Evolutionary conservation across 2,888 invertebrate genomes (phyloP), one percentile per base, ranked within the genome.

Genomic region (Idaea aversata): DNA sequence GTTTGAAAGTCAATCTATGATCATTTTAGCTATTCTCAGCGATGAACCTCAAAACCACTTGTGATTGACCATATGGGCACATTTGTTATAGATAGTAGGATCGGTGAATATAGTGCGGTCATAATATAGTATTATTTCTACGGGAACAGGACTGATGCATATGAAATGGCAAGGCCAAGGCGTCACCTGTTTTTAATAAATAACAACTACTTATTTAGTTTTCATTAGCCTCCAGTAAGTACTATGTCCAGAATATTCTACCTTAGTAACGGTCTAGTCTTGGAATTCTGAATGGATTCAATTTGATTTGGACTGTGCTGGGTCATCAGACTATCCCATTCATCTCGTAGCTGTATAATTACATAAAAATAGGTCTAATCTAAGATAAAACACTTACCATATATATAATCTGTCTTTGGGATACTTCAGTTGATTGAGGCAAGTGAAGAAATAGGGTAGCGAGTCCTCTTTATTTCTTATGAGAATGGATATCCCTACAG

Each of bases 391-490:
- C 59, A 81, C 95, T 95, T 93, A 98, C 98, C 98, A 97, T 63
- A 98, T 84, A 38, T 96, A 94, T 63, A 99, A 95, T 65, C 98
- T 94, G 67, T 97, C 93, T 86, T 98, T 99, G 0, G 99, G 98
- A 90, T 99, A 99, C 74, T 97, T 95, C 65, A 97, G 88, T 62
- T 94, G 94, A 78, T 97, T 95, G 67, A 99, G 86, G 77, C 95
- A 94, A 36, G 96, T 96, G 65, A 99, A 90, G 85, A 98, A 97
- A 87, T 97, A 97, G 0, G 99, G 99, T 80, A 99, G 92, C 0
- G 96, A 95, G 83, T 98, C 97, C 0, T 95, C 98, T 91, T 99
- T 98, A 86, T 99, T 99, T 69, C 98, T 94, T 47, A 97, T 96
- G 69, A 98, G 93, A 73, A 97, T 91, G 0, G 96, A 95, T 76